A percentile compares a stretch with the other conserved stretches of the same genome.
These are phyloP conservation scores for Julus scanicus DNA, from an alignment of 2,888 invertebrate genomes.

Conservation along the genomic window DNA sequence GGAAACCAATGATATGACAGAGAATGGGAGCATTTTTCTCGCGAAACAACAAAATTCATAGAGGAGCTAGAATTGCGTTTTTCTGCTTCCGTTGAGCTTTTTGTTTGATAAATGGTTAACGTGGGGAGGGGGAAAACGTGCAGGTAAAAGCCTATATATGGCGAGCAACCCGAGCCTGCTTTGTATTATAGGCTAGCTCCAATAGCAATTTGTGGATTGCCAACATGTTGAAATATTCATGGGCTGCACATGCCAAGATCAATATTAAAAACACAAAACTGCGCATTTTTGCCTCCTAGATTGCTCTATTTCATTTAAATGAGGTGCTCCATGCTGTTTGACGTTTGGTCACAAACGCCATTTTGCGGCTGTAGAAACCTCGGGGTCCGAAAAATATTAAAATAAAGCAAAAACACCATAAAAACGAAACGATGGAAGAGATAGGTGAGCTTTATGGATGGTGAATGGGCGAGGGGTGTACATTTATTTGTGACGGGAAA, in stretches of 20 bases:
- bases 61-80: constrained; percentile 8
- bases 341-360: constrained; percentile 48
- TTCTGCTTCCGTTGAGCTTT: constrained; percentile 30
- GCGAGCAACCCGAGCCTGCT: constrained; percentile 1
- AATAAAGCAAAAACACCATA: constrained; percentile 21
- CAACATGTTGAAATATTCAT: constrained; percentile 53
- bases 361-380: constrained; percentile 26
- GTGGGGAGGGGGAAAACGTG: background rate
- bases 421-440: background rate
- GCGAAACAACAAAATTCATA: constrained; percentile 16
- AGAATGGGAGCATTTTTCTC: constrained; percentile 21
- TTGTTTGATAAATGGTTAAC: constrained; percentile 42
- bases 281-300: constrained; percentile 49
- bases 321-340: constrained; percentile 53
- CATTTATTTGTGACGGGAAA: background rate
- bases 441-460: constrained; percentile 10
- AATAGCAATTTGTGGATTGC: constrained; percentile 51
- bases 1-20: background rate
- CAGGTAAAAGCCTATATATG: constrained; percentile 12
- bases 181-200: constrained; percentile 39
- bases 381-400: constrained; percentile 37
- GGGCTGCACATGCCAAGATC: constrained; percentile 52
- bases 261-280: constrained; percentile 48
- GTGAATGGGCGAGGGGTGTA: background rate
- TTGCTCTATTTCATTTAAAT: constrained; percentile 55